Percentiles rank a stretch among this genome's conserved stretches.
These are phyloP conservation scores for Leptinotarsa defecta DNA, from an alignment of 1,140 invertebrate species.

Conservation along the genomic window DNA sequence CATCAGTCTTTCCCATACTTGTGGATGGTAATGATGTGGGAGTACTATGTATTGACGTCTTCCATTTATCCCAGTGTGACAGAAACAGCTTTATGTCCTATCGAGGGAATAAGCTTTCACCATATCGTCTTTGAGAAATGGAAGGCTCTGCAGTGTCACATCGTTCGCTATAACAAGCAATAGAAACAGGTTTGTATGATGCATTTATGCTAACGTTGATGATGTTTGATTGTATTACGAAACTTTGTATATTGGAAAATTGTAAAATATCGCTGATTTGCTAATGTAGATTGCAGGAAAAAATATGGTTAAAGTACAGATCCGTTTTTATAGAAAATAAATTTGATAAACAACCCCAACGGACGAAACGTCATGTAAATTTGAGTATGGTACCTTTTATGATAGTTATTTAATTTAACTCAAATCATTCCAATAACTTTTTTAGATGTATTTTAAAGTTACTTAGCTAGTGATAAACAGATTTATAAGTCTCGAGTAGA, in stretches of 20 bases:
- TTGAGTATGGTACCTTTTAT: background rate
- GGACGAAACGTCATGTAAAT: background rate
- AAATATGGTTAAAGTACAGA: background rate
- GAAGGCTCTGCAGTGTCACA: conserved; percentile 1
- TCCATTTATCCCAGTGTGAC: conserved; percentile 2
- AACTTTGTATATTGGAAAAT: background rate
- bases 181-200: background rate
- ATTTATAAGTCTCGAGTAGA: background rate
- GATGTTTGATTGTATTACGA: background rate
- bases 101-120: conserved; percentile 5
- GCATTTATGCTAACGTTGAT: background rate
- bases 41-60: background rate
- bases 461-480: background rate
- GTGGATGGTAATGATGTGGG: conserved; percentile 1
- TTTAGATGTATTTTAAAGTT: background rate
- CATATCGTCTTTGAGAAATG: conserved; percentile 8
- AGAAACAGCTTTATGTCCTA: conserved; percentile 1
- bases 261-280: background rate
- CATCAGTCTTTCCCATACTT: conserved; percentile 1
- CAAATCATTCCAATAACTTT: conserved; percentile 3
- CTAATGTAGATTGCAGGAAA: conserved; percentile 5
- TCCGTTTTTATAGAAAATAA: background rate
- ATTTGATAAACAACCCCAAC: conserved; percentile 2
- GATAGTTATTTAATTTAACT: background rate
- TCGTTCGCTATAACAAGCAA: background rate